These are phyloP conservation scores for Aphyosemion australe DNA, from an alignment of 2,113 vertebrate genomes.

Conservation along the genomic window DNA sequence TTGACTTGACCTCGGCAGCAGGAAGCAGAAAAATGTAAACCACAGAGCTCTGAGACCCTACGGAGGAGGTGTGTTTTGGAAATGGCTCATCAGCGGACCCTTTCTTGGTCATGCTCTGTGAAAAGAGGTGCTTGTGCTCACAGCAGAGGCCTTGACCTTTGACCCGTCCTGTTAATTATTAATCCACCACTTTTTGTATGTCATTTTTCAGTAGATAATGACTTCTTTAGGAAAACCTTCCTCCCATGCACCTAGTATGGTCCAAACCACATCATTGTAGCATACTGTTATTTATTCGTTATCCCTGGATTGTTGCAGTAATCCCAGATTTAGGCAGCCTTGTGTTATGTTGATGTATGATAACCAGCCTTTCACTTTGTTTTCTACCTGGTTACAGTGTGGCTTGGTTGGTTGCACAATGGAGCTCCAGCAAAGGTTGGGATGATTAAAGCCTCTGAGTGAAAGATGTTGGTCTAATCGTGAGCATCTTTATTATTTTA, in stretches of 20 bases:
- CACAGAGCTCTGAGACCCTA: background rate
- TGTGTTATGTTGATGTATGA: constrained; percentile 19
- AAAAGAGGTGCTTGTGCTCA: constrained; percentile 15
- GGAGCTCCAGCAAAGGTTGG: constrained; percentile 18
- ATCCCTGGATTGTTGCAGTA: constrained; percentile 11
- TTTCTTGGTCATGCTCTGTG: constrained; percentile 34
- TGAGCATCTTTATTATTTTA: background rate
- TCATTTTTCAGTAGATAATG: background rate
- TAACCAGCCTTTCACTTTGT: constrained; percentile 34
- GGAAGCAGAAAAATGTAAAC: constrained; percentile 21
- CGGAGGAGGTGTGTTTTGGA: background rate
- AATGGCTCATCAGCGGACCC: background rate
- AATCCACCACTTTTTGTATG: constrained; percentile 19
- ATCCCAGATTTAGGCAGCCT: constrained; percentile 2
- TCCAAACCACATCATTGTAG: constrained; percentile 1
- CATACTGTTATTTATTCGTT: constrained; percentile 7
- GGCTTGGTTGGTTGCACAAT: constrained; percentile 32
- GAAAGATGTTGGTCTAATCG: constrained; percentile 17
- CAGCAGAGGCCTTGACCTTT: constrained; percentile 46
- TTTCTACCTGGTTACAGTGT: constrained; percentile 52
- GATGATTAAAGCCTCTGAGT: constrained; percentile 26
- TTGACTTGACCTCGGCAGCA: constrained; percentile 7
- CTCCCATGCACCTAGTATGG: background rate
- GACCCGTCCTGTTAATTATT: constrained; percentile 61
- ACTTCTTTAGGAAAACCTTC: background rate